phyloP scores from a whole-genome alignment of 2,888 invertebrate species.

The Acanthosoma haemorrhoidale region DNA sequence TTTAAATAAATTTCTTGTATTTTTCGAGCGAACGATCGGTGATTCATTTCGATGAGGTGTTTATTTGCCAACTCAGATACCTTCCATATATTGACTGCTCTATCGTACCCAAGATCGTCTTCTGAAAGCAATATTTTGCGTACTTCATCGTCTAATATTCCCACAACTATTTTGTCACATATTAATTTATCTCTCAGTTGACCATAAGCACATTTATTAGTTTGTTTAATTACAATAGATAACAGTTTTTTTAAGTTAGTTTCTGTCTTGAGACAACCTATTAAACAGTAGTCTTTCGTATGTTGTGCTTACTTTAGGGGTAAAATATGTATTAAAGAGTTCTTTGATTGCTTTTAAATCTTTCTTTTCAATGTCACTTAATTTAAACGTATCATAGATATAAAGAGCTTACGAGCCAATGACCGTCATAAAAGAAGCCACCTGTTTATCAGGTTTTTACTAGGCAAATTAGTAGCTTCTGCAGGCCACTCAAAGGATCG shows the following conservation, averaged over 20 bases:
- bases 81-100: neutral
- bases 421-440: slow-evolving; percentile 16
- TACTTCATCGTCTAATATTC: slow-evolving; percentile 19
- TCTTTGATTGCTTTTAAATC: neutral
- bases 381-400: neutral
- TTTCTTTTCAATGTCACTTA: neutral
- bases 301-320: slow-evolving; percentile 6
- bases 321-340: neutral
- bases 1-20: too few relatives aligned
- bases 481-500: slow-evolving; percentile 10
- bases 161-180: slow-evolving; percentile 20
- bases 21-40: too few relatives aligned
- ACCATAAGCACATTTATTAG: neutral
- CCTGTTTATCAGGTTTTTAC: neutral
- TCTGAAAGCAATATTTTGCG: neutral
- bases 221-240: too few relatives aligned
- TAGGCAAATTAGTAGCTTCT: neutral
- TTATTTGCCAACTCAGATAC: too few relatives aligned
- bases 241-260: neutral
- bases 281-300: slow-evolving; percentile 15
- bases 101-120: slow-evolving; percentile 9
- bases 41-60: neutral
- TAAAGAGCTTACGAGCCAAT: neutral
- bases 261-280: neutral
- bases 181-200: slow-evolving; percentile 11